Conservation (phyloP, 2,888 invertebrate species). For the Amblyjoppa fuscipennis region DNA sequence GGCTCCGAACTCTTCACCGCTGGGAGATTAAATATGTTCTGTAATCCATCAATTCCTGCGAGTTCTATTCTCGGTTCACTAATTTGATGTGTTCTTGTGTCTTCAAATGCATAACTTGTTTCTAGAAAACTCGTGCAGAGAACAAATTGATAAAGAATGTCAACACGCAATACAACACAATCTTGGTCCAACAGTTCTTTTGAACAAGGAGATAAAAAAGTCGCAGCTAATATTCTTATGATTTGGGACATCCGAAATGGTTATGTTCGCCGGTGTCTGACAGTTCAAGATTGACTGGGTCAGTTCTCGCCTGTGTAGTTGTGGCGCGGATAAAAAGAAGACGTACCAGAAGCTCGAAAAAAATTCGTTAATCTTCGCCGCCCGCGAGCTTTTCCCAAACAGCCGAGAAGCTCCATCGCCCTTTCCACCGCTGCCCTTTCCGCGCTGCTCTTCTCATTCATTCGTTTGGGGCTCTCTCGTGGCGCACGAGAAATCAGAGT, state of each 20-base stretch:
- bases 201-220: neutral
- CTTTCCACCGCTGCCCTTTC: neutral
- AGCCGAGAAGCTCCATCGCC: neutral
- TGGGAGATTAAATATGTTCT: no score
- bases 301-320: neutral
- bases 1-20: no score
- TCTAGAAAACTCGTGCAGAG: no score
- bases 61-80: no score
- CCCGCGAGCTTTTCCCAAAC: constrained; percentile 24
- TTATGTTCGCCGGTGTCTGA: neutral
- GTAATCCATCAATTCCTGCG: no score
- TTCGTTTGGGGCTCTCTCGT: constrained; percentile 35
- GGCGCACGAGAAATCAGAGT: constrained; percentile 57
- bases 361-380: constrained; percentile 21
- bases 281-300: neutral
- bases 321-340: neutral
- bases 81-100: no score
- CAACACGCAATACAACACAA: no score
- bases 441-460: constrained; percentile 37
- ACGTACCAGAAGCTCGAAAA: constrained; percentile 4
- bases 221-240: neutral
- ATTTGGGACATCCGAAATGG: neutral
- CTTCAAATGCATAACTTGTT: no score
- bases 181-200: neutral
- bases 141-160: no score